Conservation (phyloP, 2,797 vertebrate genomes). For the Varecia variegata region DNA sequence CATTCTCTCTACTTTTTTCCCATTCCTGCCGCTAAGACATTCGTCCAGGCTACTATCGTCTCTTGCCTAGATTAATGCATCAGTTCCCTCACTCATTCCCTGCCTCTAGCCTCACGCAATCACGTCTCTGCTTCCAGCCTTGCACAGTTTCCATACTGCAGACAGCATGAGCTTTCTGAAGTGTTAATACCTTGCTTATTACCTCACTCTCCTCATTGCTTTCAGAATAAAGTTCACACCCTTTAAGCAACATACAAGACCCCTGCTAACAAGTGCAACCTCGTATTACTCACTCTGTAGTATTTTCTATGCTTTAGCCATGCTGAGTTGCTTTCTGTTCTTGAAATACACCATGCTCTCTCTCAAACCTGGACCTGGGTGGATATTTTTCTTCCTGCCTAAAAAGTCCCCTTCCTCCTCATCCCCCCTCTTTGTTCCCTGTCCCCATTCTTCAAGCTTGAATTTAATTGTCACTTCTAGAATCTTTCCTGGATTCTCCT, state of each 20-base stretch:
- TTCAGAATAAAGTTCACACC: constrained; percentile 27
- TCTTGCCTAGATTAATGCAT: not conserved
- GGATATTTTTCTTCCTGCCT: not conserved
- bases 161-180: not conserved
- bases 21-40: not conserved
- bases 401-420: not conserved
- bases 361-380: not conserved
- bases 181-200: not conserved
- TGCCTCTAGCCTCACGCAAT: not conserved
- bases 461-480: not conserved
- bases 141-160: not conserved
- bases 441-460: not conserved
- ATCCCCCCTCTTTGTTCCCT: not conserved
- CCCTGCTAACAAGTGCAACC: not conserved
- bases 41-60: not conserved
- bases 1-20: not conserved
- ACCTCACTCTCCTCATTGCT: not conserved
- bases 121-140: not conserved
- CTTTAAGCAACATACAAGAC: not conserved
- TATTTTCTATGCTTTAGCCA: not conserved
- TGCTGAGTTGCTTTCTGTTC: not conserved
- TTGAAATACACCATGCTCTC: not conserved
- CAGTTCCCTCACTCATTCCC: too few relatives aligned
- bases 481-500: not conserved
- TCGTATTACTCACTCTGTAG: not conserved